Evolutionary conservation across 1,140 invertebrate species (phyloP).

Genomic region (Colletes gigas): DNA sequence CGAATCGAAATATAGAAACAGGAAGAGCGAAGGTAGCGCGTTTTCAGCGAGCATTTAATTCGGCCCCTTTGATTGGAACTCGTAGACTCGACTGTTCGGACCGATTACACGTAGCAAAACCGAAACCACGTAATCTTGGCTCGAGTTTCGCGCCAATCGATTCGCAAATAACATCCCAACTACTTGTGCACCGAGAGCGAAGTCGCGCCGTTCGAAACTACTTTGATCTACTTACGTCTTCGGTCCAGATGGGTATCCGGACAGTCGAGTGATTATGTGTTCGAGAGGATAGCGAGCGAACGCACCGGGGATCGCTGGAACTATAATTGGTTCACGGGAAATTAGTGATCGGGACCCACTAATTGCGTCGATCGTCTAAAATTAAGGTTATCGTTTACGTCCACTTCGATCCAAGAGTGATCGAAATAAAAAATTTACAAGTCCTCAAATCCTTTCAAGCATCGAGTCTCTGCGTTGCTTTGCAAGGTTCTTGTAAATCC

Average conservation of each 20-base stretch:
- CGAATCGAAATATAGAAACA: too few species aligned
- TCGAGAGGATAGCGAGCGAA: not conserved
- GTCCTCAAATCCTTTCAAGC: slow-evolving; percentile 26
- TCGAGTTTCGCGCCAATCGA: not conserved
- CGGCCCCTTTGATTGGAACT: not conserved
- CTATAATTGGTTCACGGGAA: slow-evolving; percentile 57
- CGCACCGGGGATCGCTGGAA: slow-evolving; percentile 37
- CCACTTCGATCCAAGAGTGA: too few species aligned
- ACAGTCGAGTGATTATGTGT: slow-evolving; percentile 4
- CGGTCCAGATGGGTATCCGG: slow-evolving; percentile 12
- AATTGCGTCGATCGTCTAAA: slow-evolving; percentile 25
- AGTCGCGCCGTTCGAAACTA: slow-evolving; percentile 22
- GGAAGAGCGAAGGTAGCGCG: not conserved
- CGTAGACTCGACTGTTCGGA: not conserved
- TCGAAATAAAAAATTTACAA: too few species aligned
- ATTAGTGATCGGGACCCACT: slow-evolving; percentile 61
- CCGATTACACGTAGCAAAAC: slow-evolving; percentile 1
- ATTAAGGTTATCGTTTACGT: too few species aligned
- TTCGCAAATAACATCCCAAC: slow-evolving; percentile 18
- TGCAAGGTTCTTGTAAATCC: slow-evolving; percentile 42
- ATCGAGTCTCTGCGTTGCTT: slow-evolving; percentile 24
- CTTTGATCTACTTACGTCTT: slow-evolving; percentile 41
- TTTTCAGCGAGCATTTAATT: not conserved
- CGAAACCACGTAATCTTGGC: slow-evolving; percentile 20
- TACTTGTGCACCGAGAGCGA: not conserved